Conservation (phyloP, 1,140 invertebrate genomes). For the Drosophila parabipectinata region DNA sequence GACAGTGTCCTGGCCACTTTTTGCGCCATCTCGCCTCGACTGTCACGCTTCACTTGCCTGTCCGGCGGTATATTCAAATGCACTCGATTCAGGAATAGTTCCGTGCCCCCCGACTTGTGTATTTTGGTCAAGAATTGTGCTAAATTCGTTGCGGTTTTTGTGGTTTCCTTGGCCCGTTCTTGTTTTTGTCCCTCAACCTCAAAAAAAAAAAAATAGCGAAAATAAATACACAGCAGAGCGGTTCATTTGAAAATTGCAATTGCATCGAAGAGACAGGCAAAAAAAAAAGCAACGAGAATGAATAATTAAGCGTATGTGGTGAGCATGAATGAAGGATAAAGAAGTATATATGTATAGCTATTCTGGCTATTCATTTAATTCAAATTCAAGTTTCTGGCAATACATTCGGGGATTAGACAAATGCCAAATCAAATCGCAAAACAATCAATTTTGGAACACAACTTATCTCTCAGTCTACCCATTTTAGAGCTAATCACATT, state of each 20-base stretch:
- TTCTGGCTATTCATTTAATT: not conserved
- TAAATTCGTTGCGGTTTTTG: conserved; percentile 77
- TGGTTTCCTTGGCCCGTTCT: conserved; percentile 64
- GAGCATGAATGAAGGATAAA: conserved; percentile 51
- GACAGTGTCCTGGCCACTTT: not conserved
- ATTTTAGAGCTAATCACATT: conserved; percentile 58
- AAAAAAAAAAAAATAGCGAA: conserved; percentile 21
- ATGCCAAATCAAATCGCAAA: conserved; percentile 22
- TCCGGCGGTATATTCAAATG: conserved; percentile 59
- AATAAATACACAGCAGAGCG: conserved; percentile 60
- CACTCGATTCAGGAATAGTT: conserved; percentile 30
- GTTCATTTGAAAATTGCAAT: conserved; percentile 63
- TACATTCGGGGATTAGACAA: conserved; percentile 4
- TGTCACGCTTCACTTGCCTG: conserved; percentile 62
- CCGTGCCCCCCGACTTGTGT: conserved; percentile 4
- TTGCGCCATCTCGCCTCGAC: conserved; percentile 19
- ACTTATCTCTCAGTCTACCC: not conserved
- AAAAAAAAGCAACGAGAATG: conserved; percentile 32
- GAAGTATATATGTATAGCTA: not conserved
- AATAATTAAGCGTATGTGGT: conserved; percentile 65
- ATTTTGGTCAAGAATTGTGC: conserved; percentile 73
- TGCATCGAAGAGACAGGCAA: conserved; percentile 7
- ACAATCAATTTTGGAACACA: conserved; percentile 20
- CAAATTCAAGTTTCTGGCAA: not conserved
- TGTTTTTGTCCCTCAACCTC: conserved; percentile 36